Evolutionary conservation across 2,113 vertebrate species (phyloP).

Genomic region (Elachura formosa): DNA sequence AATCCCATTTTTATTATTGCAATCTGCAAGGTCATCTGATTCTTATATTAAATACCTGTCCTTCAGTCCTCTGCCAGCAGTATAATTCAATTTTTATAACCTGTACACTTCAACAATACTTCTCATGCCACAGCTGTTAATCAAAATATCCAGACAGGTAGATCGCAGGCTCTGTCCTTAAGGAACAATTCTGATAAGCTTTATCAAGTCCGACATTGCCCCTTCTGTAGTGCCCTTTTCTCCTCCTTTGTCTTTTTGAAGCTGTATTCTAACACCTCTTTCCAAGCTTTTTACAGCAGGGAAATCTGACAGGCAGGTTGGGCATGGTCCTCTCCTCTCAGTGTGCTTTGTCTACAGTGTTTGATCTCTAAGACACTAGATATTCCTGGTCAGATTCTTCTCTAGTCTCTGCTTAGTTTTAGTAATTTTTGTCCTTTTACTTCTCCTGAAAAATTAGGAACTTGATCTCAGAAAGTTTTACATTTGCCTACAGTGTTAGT

Average conservation of each 20-base stretch:
- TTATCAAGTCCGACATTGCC: not conserved
- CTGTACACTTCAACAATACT: not conserved
- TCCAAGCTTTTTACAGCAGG: not conserved
- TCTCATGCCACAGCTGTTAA: not conserved
- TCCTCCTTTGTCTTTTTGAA: not conserved
- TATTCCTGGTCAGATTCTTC: not conserved
- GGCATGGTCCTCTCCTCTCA: not conserved
- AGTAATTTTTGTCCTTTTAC: not conserved
- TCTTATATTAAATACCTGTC: not conserved
- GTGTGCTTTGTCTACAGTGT: not conserved
- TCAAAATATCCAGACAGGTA: not conserved
- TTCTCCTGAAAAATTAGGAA: not conserved
- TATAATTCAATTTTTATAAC: not conserved
- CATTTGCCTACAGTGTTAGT: not conserved
- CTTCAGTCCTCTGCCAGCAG: not conserved
- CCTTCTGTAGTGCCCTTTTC: not conserved
- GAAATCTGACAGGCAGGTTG: not conserved
- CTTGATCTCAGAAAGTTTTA: not conserved
- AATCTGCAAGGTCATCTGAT: conserved; percentile 2
- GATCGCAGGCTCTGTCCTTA: not conserved
- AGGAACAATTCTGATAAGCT: not conserved
- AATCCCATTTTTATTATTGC: not conserved
- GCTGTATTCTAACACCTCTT: not conserved
- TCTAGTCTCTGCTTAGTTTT: not conserved
- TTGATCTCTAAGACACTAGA: not conserved